Base-by-base conservation (phyloP, 2,113 vertebrate species). In the Callipepla squamata region DNA sequence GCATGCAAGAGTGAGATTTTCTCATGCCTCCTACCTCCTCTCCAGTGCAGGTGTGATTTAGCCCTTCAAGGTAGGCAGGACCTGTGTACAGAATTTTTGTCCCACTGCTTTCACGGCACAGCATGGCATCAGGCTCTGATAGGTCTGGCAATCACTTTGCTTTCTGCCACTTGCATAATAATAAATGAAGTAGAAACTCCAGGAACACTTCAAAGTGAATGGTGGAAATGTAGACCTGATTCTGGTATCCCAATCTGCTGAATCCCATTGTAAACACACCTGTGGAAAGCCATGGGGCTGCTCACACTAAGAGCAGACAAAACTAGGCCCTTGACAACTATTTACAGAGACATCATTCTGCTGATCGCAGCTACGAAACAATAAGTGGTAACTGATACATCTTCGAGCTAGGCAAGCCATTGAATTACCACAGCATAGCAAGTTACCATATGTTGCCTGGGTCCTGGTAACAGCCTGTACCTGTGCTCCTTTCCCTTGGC, bases 191-290 rank as follows among this genome's bases (percentile, higher is more conserved):
- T 6, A 65, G 62, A 75, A 91, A 36, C 3, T 4, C 14, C 58
- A 3, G 11, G 8, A 8, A 63, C 9, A 6, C 13, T 75, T 36
- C 15, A 32, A 90, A 90, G 11, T 57, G 93, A 25, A n/a, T 42
- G 7, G 19, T 69, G 40, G 21, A 36, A 67, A 75, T 11, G 20
- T 6, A 58, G 15, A 7, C n/a, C 26, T 47, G 34, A 55, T 84
- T 72, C 80, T 73, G 53, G 40, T 42, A 69, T 7, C 36, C 0
- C 0, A 42, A 48, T 51, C 55, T n/a, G 4, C 40, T 2, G 5
- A 84, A 16, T 23, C 20, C 7, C 21, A 13, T 59, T 75, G 44
- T 40, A 67, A 83, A 78, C 8, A 28, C 34, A 70, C 20, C 38
- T 42, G 36, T 13, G 0, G 57, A 89, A 82, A 78, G 38, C 55